Evolutionary conservation across 1,140 invertebrate species (phyloP).

Genomic region (Solenopsis fugax): DNA sequence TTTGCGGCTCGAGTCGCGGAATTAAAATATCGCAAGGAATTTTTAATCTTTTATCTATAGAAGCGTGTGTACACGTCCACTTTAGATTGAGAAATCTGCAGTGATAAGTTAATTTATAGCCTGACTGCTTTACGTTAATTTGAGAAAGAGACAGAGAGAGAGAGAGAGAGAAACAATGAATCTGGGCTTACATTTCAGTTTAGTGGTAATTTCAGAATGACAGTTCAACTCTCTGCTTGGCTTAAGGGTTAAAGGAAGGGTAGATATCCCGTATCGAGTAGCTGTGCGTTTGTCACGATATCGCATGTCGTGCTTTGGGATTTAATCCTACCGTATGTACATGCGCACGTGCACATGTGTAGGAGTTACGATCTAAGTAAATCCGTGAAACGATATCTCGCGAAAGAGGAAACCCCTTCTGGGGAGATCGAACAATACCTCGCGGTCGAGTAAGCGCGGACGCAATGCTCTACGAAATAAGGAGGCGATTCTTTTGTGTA

Average conservation of each 20-base stretch:
- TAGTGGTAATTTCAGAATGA: conserved; percentile 16
- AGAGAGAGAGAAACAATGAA: neutral
- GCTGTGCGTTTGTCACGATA: conserved; percentile 15
- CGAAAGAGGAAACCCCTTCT: conserved; percentile 31
- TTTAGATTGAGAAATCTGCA: neutral
- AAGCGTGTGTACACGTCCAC: neutral
- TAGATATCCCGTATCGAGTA: conserved; percentile 36
- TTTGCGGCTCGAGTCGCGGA: conserved; percentile 45
- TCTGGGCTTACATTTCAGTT: neutral
- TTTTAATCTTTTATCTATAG: conserved; percentile 39
- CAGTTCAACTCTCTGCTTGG: neutral
- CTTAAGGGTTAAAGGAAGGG: conserved; percentile 18
- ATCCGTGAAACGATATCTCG: conserved; percentile 50
- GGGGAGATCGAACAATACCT: conserved; percentile 68
- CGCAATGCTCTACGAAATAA: conserved; percentile 67
- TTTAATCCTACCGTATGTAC: conserved; percentile 55
- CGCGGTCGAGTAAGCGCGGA: conserved; percentile 70
- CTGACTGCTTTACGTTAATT: neutral
- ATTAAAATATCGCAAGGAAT: conserved; percentile 60
- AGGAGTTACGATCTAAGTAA: conserved; percentile 17
- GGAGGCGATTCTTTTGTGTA: conserved; percentile 75
- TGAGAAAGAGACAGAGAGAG: too few relatives aligned
- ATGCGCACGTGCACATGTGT: neutral
- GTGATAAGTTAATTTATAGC: neutral
- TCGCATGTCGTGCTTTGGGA: conserved; percentile 4